Conservation (phyloP, 1,140 invertebrate genomes). For the Copidosoma floridanum region DNA sequence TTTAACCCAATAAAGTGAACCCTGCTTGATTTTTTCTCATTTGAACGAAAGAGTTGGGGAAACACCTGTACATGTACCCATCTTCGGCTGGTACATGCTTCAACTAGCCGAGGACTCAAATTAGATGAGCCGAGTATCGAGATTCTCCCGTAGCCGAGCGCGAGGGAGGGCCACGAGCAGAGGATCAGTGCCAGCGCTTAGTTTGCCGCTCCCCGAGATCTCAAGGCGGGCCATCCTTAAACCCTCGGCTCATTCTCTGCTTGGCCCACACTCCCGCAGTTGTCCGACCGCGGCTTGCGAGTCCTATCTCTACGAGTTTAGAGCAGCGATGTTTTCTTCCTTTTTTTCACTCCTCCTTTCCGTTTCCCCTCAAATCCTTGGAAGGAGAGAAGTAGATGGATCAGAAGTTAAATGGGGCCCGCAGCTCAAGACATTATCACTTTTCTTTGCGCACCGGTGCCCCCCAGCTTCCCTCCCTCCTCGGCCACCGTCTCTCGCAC, state of each 20-base stretch:
- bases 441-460: constrained; percentile 49
- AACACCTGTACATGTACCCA: no score
- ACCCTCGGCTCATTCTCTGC: no score
- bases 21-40: no score
- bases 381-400: constrained; percentile 41
- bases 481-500: no score
- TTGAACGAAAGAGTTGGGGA: no score
- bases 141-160: constrained; percentile 27
- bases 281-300: constrained; percentile 7
- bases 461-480: constrained; percentile 12
- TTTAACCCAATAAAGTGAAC: no score
- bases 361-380: no score
- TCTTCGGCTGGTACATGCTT: no score
- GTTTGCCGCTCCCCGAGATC: constrained; percentile 43
- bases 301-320: constrained; percentile 48
- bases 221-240: constrained; percentile 50
- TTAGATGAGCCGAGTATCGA: constrained; percentile 52
- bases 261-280: no score
- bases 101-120: constrained; percentile 45
- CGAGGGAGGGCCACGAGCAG: constrained; percentile 34
- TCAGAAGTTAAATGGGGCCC: constrained; percentile 54
- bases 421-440: constrained; percentile 56
- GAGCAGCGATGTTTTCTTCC: constrained; percentile 41
- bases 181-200: constrained; percentile 53
- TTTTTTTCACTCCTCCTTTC: neutral